Evolutionary conservation across 2,888 invertebrate genomes (phyloP).

Genomic region (Auanema freiburgensis): DNA sequence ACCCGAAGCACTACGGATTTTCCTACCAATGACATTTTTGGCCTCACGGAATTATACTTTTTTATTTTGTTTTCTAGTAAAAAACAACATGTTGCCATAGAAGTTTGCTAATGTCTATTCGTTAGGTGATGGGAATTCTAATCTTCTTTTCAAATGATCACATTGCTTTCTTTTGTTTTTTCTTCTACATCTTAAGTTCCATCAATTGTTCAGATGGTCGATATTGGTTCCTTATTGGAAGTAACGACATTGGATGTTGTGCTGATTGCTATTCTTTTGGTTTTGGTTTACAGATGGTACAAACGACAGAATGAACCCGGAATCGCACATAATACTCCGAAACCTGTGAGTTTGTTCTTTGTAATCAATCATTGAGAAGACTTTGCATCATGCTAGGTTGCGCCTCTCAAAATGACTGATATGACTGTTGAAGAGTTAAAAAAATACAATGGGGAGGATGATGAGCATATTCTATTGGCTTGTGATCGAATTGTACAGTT

Average conservation of each 20-base stretch:
- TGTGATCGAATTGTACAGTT: slow-evolving; percentile 50
- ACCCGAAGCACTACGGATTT: too few relatives aligned
- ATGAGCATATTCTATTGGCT: slow-evolving; percentile 57
- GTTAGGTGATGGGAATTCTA: too few relatives aligned
- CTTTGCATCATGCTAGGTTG: slow-evolving; percentile 1
- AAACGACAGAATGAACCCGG: slow-evolving; percentile 31
- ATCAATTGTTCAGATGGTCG: background rate
- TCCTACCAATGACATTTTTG: too few relatives aligned
- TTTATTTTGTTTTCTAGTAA: too few relatives aligned
- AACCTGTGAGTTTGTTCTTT: slow-evolving; percentile 28
- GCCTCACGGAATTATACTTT: too few relatives aligned
- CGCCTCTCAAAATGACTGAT: slow-evolving; percentile 51
- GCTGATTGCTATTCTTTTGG: slow-evolving; percentile 48
- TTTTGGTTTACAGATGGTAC: slow-evolving; percentile 55
- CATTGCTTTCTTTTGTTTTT: too few relatives aligned
- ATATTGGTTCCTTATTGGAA: slow-evolving; percentile 42
- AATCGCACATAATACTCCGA: slow-evolving; percentile 19
- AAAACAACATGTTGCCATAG: too few relatives aligned
- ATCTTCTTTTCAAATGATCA: too few relatives aligned
- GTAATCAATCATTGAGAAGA: slow-evolving; percentile 3
- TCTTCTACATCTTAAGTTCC: too few relatives aligned
- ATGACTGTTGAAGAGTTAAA: slow-evolving; percentile 56
- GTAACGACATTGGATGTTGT: slow-evolving; percentile 48
- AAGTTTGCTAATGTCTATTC: too few relatives aligned
- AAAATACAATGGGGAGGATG: slow-evolving; percentile 57